These are phyloP conservation scores for Anneissia japonica DNA, from an alignment of 35 echinoderm and acorn worm genomes.

Conservation along the genomic window DNA sequence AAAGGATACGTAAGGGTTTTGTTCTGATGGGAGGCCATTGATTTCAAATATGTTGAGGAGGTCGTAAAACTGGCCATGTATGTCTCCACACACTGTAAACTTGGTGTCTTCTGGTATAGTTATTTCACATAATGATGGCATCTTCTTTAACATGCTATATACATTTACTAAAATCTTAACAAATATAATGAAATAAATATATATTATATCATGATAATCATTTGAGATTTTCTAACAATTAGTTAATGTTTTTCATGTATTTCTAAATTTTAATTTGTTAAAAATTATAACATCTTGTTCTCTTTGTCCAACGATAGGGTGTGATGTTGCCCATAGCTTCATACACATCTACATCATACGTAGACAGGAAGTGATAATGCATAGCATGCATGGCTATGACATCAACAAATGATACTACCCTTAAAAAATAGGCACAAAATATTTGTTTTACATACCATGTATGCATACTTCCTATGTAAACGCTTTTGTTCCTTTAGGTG, in stretches of 20 bases:
- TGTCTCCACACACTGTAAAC: conserved; percentile 96
- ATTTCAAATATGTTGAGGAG: conserved; percentile 96
- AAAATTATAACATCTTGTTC: too few species aligned
- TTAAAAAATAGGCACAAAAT: too few species aligned
- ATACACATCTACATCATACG: too few species aligned
- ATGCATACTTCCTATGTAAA: conserved; percentile 92
- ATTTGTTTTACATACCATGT: conserved; percentile 57
- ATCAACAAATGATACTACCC: too few species aligned
- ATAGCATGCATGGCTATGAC: too few species aligned
- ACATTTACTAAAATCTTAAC: conserved; percentile 88
- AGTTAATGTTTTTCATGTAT: too few species aligned
- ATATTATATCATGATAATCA: too few species aligned
- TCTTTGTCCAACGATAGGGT: too few species aligned
- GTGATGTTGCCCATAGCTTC: too few species aligned
- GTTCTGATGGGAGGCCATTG: conserved; percentile 79
- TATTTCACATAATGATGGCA: conserved; percentile 92
- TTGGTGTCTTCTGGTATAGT: conserved; percentile 84
- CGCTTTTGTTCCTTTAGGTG: conserved; percentile 67
- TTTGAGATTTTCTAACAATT: too few species aligned
- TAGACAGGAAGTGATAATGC: too few species aligned
- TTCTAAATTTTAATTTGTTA: too few species aligned
- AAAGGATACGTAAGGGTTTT: conserved; percentile 99
- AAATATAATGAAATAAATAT: conserved; percentile 20
- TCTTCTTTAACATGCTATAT: conserved; percentile 59
- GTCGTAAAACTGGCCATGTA: conserved; percentile 97